Evolutionary conservation across 2,797 vertebrate genomes (phyloP), one percentile per base, ranked within the genome.

Genomic region (Synanceia verrucosa): DNA sequence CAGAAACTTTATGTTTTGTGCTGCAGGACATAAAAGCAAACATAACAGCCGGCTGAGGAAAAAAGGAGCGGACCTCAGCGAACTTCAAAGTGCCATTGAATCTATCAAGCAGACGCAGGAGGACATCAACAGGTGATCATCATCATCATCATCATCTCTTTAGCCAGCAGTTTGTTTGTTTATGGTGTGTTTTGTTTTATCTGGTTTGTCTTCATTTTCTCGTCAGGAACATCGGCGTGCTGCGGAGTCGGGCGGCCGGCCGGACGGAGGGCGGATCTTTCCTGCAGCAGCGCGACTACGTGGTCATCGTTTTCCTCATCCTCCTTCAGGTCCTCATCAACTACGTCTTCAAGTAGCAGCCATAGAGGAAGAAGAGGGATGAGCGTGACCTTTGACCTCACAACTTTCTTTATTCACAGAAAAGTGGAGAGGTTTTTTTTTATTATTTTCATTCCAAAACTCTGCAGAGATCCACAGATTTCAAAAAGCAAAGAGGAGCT

Each of bases 51-150:
- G 97, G 74, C 72, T 94, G 81, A 96, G 96, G 90, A 99, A 97
- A 87, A 99, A 98, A 82, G 95, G 93, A 39, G 83, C 94, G 8
- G 97, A 99, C 84, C 95, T 99, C 78, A 96, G 94, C 76, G 98
- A 99, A 88, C 94, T 99, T 83, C 97, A 98, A 85, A 96, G 94
- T 95, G 96, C 97, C 93, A 97, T 99, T 74, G 97, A 99, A 73
- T 97, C 97, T 61, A 98, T 99, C 89, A 97, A 95, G 88, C 79
- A 95, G 85, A 97, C 97, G 0, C 98, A 99, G 86, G 97, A 98
- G 87, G 97, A 99, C 84, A 99, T 99, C 41, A 97, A 96, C 93
- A 97, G 97, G 98, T 99, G 93, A 11, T n/a, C n/a, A n/a, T n/a
- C n/a, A n/a, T n/a, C n/a, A n/a, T n/a, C n/a, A n/a, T n/a, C n/a